Evolutionary conservation across 2,888 invertebrate species (phyloP), one percentile per base, ranked within the genome.

Genomic region (Branchinecta sandiegonensis): DNA sequence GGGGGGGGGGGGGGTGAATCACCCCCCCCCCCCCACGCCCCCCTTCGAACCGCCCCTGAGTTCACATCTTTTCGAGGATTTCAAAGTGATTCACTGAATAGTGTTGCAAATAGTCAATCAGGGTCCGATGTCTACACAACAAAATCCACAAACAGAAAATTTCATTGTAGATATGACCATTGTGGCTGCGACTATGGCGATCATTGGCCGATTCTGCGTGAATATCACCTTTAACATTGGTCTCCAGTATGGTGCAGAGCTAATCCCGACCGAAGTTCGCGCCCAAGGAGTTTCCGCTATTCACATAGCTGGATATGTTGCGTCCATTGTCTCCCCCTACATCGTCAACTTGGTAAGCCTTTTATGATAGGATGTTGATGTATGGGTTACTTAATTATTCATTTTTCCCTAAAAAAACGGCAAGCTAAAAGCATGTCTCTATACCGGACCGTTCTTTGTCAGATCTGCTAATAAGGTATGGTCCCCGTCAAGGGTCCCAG

Each of bases 181-280:
- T 70, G 13, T 71, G 48, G 63, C 88, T 50, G 90, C 90, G 0
- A 81, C 86, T 0, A 78, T 90, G 67, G 91, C 91, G 9, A 89
- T 93, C 71, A 80, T 87, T 70, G 91, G 91, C 6, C 80, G 92
- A 17, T 90, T 92, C 73, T 87, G 89, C 71, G 88, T 92, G 12
- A 92, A 91, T 77, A 90, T 91, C 67, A 88, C 91, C 0, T 92
- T 92, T 78, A 92, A 91, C 77, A 91, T 92, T 71, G 90, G 91
- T 0, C 82, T 92, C 1, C 92, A 92, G 73, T 93, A 91, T 77
- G 91, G 90, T 0, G 91, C 92, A 0, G 92, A 93, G 76, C 78
- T 93, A 13, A 76, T 92, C 11, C 92, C 92, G 0, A 93, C 92
- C 0, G 90, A 91, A 1, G 89, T 93, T 0, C 77, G 92, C 65